Conservation (phyloP, 2,113 vertebrate species). For the Charina bottae region DNA sequence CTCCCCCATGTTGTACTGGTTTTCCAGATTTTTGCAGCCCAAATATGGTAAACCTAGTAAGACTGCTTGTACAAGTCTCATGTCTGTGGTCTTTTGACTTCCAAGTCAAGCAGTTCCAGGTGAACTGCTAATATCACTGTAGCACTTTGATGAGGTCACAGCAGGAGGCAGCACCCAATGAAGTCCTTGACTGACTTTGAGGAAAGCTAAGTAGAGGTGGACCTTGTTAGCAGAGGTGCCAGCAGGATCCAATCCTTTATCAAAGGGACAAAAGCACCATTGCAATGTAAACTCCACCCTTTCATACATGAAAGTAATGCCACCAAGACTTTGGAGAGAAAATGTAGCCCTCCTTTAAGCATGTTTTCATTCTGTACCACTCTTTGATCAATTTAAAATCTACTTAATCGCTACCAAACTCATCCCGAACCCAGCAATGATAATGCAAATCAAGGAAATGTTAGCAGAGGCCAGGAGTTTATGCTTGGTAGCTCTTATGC, state of each 20-base stretch:
- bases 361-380: not conserved
- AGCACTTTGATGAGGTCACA: not conserved
- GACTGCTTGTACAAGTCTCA: not conserved
- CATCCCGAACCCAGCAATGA: conserved; percentile 30
- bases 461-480: conserved; percentile 41
- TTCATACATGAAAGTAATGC: not conserved
- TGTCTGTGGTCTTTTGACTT: not conserved
- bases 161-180: not conserved
- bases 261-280: not conserved
- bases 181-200: not conserved
- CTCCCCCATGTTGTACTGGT: not conserved
- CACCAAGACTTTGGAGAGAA: not conserved
- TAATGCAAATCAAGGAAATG: not conserved
- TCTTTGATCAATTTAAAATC: conserved; percentile 13
- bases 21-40: not conserved
- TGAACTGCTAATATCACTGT: not conserved
- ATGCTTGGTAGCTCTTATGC: conserved; percentile 38
- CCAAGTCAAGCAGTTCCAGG: no score
- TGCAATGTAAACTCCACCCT: not conserved
- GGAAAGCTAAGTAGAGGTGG: not conserved
- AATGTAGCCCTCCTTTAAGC: not conserved
- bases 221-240: not conserved
- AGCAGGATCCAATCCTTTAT: not conserved
- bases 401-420: not conserved
- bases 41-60: not conserved